phyloP scores from a whole-genome alignment of 2,113 vertebrate genomes.

The Trogon surrucura region DNA sequence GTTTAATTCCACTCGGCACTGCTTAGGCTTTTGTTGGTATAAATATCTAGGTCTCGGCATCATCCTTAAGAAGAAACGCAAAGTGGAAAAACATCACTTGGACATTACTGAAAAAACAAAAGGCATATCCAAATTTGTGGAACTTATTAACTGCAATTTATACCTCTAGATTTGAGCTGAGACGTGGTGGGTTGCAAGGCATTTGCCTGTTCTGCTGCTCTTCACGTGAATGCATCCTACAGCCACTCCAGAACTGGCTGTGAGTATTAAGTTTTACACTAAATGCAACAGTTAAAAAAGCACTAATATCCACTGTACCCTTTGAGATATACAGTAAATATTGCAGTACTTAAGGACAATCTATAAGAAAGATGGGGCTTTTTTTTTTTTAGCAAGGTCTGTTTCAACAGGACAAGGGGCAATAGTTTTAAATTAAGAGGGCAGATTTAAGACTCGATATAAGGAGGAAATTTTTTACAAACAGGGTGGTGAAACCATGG shows the following conservation, averaged over 20 bases:
- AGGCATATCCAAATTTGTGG: neutral
- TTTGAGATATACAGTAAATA: neutral
- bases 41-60: neutral
- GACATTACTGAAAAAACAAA: neutral
- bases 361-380: too few relatives aligned
- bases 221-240: neutral
- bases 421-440: too few relatives aligned
- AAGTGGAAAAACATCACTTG: neutral
- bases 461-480: too few relatives aligned
- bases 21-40: neutral
- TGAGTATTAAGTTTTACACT: neutral
- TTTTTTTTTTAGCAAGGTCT: too few relatives aligned
- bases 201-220: neutral
- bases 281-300: neutral
- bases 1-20: neutral
- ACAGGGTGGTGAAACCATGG: too few relatives aligned
- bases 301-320: neutral
- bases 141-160: neutral
- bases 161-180: neutral
- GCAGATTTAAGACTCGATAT: too few relatives aligned
- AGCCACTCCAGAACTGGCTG: neutral
- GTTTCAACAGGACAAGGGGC: too few relatives aligned
- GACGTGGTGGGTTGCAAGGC: neutral
- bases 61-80: neutral
- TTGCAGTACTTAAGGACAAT: too few relatives aligned